Base-by-base conservation (phyloP, 2,113 vertebrate species). In the Amblyopsis rosae region DNA sequence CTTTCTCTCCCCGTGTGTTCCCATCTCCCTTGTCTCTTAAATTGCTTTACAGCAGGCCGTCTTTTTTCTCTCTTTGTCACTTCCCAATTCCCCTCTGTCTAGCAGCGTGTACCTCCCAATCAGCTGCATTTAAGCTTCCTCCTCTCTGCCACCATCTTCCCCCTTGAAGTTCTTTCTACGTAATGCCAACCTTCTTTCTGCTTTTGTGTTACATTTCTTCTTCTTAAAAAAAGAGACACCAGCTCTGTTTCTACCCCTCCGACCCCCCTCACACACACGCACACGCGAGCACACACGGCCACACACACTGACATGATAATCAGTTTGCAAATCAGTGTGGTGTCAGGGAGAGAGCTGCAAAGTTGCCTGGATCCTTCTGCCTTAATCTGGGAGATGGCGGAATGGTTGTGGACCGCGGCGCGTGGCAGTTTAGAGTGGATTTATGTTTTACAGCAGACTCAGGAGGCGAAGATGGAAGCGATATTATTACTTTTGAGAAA, bases 241-340 rank as follows among this genome's bases (percentile, higher is more conserved):
- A 41, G 35, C 35, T 3, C 35, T 41, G 35, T 41, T 5, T 62
- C 69, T 32, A 16, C 33, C 45, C 51, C 47, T 16, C 47, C n/a
- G 9, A 33, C 32, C 41, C 12, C 17, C 32, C 33, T 35, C 32
- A 56, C 47, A 10, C 48, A 0, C 48, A 10, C 47, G 1, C 48
- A 1, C 48, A 62, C 61, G 51, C 50, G 3, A 2, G 8, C 48
- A 1, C 9, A 12, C 49, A 0, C 49, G 0, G n/a, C n/a, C 49
- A 12, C 49, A 12, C 9, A 55, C 70, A 73, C 72, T 77, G 72
- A 79, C 69, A 80, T 74, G 76, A 81, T 88, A 91, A 93, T 92
- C 87, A 87, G 84, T 85, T 90, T 91, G 83, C 84, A 90, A 89
- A 92, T 92, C 90, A 90, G 88, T 75, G 79, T 86, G 53, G 82